These are phyloP conservation scores for Lobophora halterata DNA, from an alignment of 2,888 invertebrate species.

Conservation along the genomic window DNA sequence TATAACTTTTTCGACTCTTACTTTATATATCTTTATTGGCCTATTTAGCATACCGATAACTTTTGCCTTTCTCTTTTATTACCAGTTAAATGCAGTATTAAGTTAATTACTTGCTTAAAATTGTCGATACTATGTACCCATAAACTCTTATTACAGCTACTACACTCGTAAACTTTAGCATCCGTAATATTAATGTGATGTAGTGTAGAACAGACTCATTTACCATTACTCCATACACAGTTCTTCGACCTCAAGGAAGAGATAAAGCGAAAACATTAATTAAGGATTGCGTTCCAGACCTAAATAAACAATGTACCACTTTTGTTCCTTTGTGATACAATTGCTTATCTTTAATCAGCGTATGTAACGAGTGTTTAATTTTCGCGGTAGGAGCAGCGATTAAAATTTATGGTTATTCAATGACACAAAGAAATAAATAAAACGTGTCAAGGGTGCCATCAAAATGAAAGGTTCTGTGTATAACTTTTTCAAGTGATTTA, in stretches of 20 bases:
- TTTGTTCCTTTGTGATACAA: conserved; percentile 45
- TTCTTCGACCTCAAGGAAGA: conserved; percentile 9
- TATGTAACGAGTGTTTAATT: conserved; percentile 65
- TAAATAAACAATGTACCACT: conserved; percentile 48
- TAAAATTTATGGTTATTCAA: conserved; percentile 62
- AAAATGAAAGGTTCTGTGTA: too few relatives aligned
- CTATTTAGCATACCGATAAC: not conserved
- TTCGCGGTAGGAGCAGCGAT: conserved; percentile 60
- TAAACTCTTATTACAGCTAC: too few relatives aligned
- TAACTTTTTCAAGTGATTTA: too few relatives aligned
- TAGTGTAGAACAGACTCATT: not conserved
- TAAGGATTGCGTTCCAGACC: conserved; percentile 30
- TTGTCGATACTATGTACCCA: too few relatives aligned
- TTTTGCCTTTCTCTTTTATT: too few relatives aligned
- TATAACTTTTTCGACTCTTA: too few relatives aligned
- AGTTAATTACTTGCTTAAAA: too few relatives aligned
- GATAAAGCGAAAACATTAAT: conserved; percentile 21
- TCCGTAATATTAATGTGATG: too few relatives aligned
- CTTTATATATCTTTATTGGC: not conserved
- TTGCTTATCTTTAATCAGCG: conserved; percentile 54
- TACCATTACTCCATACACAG: conserved; percentile 3
- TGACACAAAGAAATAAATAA: conserved; percentile 31
- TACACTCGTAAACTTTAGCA: too few relatives aligned
- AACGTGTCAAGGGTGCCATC: too few relatives aligned
- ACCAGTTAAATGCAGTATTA: too few relatives aligned